Percentiles rank a stretch among this genome's conserved stretches.
phyloP scores from a whole-genome alignment of 2,888 invertebrate genomes.

The Micoletzkya japonica region DNA sequence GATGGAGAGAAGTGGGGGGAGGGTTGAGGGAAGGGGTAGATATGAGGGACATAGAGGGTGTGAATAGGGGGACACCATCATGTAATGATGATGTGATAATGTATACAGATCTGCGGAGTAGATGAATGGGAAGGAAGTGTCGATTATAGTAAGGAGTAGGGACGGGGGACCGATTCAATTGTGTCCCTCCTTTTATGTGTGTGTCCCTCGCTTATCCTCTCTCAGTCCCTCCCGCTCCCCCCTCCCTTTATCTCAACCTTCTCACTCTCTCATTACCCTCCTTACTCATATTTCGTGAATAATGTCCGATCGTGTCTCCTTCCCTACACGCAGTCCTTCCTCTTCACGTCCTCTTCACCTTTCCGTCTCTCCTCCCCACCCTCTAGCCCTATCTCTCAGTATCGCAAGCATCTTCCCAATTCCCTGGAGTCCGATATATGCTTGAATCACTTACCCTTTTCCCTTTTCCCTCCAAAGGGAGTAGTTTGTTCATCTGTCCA shows the following conservation, averaged over 20 bases:
- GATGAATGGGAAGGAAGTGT: too few species aligned
- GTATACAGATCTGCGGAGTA: too few species aligned
- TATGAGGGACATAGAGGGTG: too few species aligned
- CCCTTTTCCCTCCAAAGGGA: conserved; percentile 1
- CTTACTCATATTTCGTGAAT: too few species aligned
- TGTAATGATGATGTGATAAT: too few species aligned
- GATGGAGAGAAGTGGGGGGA: too few species aligned
- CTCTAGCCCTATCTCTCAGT: neutral
- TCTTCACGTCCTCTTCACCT: neutral
- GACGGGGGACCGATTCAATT: too few species aligned
- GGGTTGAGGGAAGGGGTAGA: too few species aligned
- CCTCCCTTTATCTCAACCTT: neutral
- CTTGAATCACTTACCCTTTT: conserved; percentile 13
- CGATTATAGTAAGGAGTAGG: too few species aligned
- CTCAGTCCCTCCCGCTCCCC: neutral
- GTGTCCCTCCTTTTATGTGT: neutral
- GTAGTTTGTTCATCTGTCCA: conserved; percentile 18
- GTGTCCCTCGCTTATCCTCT: neutral
- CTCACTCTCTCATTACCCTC: neutral
- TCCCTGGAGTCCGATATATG: neutral
- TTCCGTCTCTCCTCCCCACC: neutral
- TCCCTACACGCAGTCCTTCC: neutral
- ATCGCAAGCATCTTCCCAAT: neutral
- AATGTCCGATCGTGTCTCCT: neutral
- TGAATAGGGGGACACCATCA: too few species aligned